These are phyloP conservation scores for Villa cingulata DNA, from an alignment of 2,888 invertebrate species.

Conservation along the genomic window DNA sequence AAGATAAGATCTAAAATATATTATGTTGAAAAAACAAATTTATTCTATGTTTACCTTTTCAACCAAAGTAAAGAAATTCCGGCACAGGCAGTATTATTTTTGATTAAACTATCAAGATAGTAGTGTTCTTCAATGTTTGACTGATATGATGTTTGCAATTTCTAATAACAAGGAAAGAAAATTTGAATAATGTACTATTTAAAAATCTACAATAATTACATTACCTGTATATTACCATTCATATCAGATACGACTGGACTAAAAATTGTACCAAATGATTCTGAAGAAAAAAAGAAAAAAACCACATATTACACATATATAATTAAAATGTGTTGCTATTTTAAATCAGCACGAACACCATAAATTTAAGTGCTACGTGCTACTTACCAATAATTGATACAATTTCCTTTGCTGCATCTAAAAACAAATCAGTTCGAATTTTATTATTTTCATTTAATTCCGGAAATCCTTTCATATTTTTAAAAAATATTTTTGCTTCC, in stretches of 20 bases:
- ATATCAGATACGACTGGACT: slow-evolving; percentile 62
- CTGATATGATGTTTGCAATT: slow-evolving; percentile 44
- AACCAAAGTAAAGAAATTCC: slow-evolving; percentile 60
- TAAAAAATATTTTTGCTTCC: slow-evolving; percentile 26
- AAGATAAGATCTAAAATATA: background rate
- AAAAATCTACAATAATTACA: slow-evolving; percentile 1
- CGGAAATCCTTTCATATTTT: slow-evolving; percentile 39
- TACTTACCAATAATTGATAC: slow-evolving; percentile 50
- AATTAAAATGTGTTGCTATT: too few species aligned
- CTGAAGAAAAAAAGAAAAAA: slow-evolving; percentile 37
- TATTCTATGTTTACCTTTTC: slow-evolving; percentile 42
- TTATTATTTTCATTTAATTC: slow-evolving; percentile 38
- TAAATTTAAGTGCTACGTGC: too few species aligned
- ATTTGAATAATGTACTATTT: background rate
- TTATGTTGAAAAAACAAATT: background rate
- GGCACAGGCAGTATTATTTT: slow-evolving; percentile 39
- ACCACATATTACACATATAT: too few species aligned
- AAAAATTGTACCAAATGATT: slow-evolving; percentile 59
- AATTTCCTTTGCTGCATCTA: slow-evolving; percentile 47
- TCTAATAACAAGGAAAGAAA: slow-evolving; percentile 36
- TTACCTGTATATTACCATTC: slow-evolving; percentile 62
- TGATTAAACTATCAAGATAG: slow-evolving; percentile 55
- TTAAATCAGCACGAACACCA: too few species aligned
- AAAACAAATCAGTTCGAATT: slow-evolving; percentile 46
- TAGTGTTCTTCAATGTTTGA: slow-evolving; percentile 40